Base-by-base conservation (phyloP, 2,797 vertebrate species). In the Cryptoprocta ferox region DNA sequence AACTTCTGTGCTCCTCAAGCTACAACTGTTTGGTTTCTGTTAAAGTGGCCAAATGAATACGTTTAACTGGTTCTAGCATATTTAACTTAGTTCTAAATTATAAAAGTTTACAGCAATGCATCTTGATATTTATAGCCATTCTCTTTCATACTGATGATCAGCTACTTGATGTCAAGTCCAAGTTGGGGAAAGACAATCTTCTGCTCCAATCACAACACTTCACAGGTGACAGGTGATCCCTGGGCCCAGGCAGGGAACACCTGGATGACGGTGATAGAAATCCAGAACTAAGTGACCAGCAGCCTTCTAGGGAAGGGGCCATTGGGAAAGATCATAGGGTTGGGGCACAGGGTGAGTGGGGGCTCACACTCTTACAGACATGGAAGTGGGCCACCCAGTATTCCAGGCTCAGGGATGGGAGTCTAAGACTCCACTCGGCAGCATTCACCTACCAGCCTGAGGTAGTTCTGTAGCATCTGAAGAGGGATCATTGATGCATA, bases 381-480 rank as follows among this genome's bases (percentile, higher is more conserved):
- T 19, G 59, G 9, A 24, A 21, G 59, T 3, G 19, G 53, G 21
- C n/a, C 15, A 37, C 30, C 12, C 37, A 1, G 4, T 16, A 8
- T 8, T 5, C 8, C 11, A 18, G 37, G 1, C 48, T 45, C 14
- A 19, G 56, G 42, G 56, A 39, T 1, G 2, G 14, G 79, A 37
- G 6, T 0, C 2, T 0, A 21, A 45, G n/a, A 37, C 32, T 53
- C 66, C 11, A 4, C 21, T 2, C 0, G 6, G 30, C 18, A n/a
- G 80, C 28, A 39, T 10, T 28, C 81, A 97, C 97, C 39, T 99
- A 99, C 99, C 99, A 99, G 99, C 97, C 99, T 99, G 95, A 99
- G 99, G 97, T 99, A 99, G 99, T 99, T 99, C 98, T 99, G 99
- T 91, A 99, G 99, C 97, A 99, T 99, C 56, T 99, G 99, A 97